Conservation (phyloP, 2,888 invertebrate species). For the Oeneis ivallda region DNA sequence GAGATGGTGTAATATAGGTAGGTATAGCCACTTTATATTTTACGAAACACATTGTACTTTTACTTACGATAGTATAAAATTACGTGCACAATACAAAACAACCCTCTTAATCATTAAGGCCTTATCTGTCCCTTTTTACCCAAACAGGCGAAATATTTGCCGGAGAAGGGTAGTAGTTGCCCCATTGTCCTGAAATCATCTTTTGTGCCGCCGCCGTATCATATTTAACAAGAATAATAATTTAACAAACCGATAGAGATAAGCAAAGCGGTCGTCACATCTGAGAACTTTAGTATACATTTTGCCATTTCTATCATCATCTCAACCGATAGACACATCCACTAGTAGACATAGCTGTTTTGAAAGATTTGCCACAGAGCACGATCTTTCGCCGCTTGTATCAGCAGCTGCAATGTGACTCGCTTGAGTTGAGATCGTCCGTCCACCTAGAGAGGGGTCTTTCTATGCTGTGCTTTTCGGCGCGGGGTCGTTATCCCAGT, state of each 20-base stretch:
- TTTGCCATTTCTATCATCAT: neutral
- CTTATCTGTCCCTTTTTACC: conserved; percentile 24
- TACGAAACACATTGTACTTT: neutral
- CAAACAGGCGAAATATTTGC: conserved; percentile 26
- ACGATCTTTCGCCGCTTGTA: too few species aligned
- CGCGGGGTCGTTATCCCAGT: too few species aligned
- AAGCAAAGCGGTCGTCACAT: neutral
- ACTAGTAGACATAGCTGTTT: neutral
- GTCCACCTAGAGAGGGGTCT: too few species aligned
- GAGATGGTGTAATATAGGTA: too few species aligned
- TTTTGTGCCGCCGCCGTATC: conserved; percentile 25
- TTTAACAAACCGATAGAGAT: conserved; percentile 13
- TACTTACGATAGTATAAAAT: conserved; percentile 16
- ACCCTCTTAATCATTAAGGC: conserved; percentile 20
- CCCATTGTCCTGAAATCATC: conserved; percentile 23
- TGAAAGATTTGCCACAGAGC: too few species aligned
- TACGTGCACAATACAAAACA: conserved; percentile 18
- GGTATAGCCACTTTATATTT: neutral
- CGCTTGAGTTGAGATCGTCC: too few species aligned
- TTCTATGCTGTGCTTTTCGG: too few species aligned
- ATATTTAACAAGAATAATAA: conserved; percentile 23
- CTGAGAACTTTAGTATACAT: neutral
- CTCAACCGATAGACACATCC: neutral
- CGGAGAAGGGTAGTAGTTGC: conserved; percentile 17
- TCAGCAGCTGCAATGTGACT: too few species aligned